Conservation (phyloP, 2,797 vertebrate genomes). For the Myiotriccus ornatus region DNA sequence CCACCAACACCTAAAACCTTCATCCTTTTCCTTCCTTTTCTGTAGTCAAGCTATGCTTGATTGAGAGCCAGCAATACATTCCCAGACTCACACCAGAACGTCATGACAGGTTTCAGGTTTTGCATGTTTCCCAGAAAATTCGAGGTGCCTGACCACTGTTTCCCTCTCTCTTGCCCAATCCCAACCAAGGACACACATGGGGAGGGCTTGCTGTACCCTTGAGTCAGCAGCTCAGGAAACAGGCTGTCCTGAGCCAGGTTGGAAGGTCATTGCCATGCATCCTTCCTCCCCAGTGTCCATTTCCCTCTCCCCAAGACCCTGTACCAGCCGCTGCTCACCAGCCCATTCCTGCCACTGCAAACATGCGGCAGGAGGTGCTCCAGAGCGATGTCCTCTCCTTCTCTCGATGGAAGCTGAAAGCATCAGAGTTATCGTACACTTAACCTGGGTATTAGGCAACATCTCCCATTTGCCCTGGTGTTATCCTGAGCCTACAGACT, state of each 20-base stretch:
- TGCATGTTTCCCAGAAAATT: conserved; percentile 1
- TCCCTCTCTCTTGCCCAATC: conserved; percentile 44
- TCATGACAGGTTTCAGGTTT: conserved; percentile 24
- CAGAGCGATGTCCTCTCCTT: not conserved
- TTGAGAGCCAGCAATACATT: conserved; percentile 28
- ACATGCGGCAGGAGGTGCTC: conserved; percentile 21
- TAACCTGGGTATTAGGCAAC: conserved; percentile 19
- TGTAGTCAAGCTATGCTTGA: not conserved
- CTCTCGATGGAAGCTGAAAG: not conserved
- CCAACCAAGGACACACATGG: conserved; percentile 27
- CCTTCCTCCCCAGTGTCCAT: conserved; percentile 66
- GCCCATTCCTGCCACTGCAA: not conserved
- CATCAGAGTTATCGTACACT: not conserved
- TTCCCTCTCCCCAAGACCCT: conserved; percentile 51
- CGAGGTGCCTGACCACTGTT: conserved; percentile 35
- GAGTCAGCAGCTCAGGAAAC: conserved; percentile 60
- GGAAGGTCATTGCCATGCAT: conserved; percentile 71
- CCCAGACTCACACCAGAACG: not conserved
- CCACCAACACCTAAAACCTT: not conserved
- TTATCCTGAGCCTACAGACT: not conserved
- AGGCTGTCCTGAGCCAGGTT: conserved; percentile 38
- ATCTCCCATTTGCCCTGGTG: not conserved
- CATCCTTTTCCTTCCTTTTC: conserved; percentile 34
- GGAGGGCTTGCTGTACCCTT: conserved; percentile 54
- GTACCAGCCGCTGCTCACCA: conserved; percentile 51